phyloP scores from a whole-genome alignment of 2,888 invertebrate species.

The Elmis aenea region DNA sequence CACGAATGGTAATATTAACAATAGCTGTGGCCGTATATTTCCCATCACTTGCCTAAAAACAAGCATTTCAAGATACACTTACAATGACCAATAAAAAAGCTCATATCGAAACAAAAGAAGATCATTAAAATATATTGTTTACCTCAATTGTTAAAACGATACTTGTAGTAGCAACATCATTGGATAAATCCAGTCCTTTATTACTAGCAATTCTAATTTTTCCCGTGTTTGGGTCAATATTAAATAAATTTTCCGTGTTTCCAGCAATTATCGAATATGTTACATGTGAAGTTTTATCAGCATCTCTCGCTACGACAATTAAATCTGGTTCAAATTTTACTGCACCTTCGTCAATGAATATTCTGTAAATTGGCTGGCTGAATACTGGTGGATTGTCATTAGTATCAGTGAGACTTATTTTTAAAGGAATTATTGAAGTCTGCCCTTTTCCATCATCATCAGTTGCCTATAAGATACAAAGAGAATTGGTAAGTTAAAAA shows the following conservation, averaged over 20 bases:
- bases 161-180: slow-evolving; percentile 53
- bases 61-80: neutral
- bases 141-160: slow-evolving; percentile 64
- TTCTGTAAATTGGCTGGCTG: slow-evolving; percentile 68
- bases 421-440: slow-evolving; percentile 71
- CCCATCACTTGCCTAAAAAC: slow-evolving; percentile 68
- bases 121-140: slow-evolving; percentile 10
- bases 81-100: neutral
- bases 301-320: slow-evolving; percentile 70
- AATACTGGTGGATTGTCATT: slow-evolving; percentile 89
- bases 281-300: slow-evolving; percentile 75
- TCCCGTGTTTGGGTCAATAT: slow-evolving; percentile 65
- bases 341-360: slow-evolving; percentile 82
- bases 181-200: slow-evolving; percentile 53
- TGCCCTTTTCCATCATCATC: slow-evolving; percentile 80
- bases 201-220: slow-evolving; percentile 56
- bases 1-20: slow-evolving; percentile 74
- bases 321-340: slow-evolving; percentile 75
- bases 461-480: slow-evolving; percentile 59
- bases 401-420: slow-evolving; percentile 73
- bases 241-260: slow-evolving; percentile 57
- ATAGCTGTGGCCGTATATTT: slow-evolving; percentile 65
- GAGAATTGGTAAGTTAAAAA: neutral
- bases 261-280: slow-evolving; percentile 69
- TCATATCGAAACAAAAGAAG: neutral